Percentiles rank a stretch among this genome's conserved stretches.
Evolutionary conservation across 23 tunicate genomes (phyloP).

Genomic region (Ascidia mentula): DNA sequence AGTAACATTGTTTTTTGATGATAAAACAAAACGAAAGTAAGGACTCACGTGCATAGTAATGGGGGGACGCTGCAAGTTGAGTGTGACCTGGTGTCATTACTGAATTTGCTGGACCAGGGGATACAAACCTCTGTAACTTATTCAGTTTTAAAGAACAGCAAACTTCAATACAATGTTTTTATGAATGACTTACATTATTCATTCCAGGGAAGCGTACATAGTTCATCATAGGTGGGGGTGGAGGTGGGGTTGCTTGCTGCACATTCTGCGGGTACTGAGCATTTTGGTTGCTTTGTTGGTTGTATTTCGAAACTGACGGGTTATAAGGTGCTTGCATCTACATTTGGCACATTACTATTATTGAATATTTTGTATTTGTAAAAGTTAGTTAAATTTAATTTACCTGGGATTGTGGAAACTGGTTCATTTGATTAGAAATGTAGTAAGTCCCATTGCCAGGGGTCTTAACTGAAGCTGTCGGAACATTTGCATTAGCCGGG

Average conservation of each 20-base stretch:
- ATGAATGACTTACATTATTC: neutral
- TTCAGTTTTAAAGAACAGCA: neutral
- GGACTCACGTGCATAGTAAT: slow-evolving; percentile 4
- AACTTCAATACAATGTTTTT: neutral
- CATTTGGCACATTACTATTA: no score
- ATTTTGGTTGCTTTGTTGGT: neutral
- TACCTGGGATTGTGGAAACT: neutral
- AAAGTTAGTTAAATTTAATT: no score
- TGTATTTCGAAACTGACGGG: neutral
- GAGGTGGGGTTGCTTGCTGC: neutral
- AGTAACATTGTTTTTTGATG: no score
- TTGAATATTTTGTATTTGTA: no score
- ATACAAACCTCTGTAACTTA: neutral
- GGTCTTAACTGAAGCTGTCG: neutral
- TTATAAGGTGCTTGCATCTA: neutral
- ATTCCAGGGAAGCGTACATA: no score
- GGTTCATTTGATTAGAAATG: neutral
- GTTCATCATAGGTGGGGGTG: neutral
- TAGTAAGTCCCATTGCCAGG: slow-evolving; percentile 5
- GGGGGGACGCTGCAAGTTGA: neutral
- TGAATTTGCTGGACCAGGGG: neutral
- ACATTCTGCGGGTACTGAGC: neutral
- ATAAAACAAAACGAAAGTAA: no score
- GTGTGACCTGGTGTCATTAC: neutral
- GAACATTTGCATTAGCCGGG: neutral